Conservation (phyloP, 2,888 invertebrate species). For the Xanthia togata region DNA sequence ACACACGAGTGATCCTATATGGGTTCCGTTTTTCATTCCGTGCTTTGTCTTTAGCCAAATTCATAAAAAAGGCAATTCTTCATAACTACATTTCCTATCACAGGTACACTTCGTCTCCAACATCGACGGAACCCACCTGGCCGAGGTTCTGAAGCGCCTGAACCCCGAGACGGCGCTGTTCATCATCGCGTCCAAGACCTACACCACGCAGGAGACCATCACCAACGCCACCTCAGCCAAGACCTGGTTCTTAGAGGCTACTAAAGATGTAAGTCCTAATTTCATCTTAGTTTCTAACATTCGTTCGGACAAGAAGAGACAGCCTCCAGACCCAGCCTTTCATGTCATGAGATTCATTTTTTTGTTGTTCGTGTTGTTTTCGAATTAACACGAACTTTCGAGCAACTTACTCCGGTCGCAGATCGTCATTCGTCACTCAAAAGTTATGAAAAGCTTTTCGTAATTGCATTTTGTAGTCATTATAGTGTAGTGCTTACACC, state of each 20-base stretch:
- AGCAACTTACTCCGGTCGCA: no score
- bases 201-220: slow-evolving; percentile 99
- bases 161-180: slow-evolving; percentile 98
- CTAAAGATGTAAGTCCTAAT: slow-evolving; percentile 94
- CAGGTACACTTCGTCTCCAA: slow-evolving; percentile 98
- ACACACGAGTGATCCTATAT: no score
- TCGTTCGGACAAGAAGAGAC: neutral
- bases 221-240: slow-evolving; percentile 99
- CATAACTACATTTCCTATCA: neutral
- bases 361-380: no score
- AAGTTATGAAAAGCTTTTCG: no score
- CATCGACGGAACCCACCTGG: slow-evolving; percentile 99
- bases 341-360: neutral
- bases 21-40: no score
- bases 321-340: neutral
- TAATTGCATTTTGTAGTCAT: no score
- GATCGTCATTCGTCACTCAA: no score
- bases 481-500: no score
- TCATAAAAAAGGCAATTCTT: no score
- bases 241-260: slow-evolving; percentile 96
- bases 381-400: no score
- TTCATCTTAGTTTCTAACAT: neutral
- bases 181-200: slow-evolving; percentile 99
- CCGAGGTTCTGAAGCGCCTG: slow-evolving; percentile 96
- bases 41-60: no score